These are phyloP conservation scores for Drosophila micromelanica DNA, from an alignment of 1,140 invertebrate species.

Conservation along the genomic window DNA sequence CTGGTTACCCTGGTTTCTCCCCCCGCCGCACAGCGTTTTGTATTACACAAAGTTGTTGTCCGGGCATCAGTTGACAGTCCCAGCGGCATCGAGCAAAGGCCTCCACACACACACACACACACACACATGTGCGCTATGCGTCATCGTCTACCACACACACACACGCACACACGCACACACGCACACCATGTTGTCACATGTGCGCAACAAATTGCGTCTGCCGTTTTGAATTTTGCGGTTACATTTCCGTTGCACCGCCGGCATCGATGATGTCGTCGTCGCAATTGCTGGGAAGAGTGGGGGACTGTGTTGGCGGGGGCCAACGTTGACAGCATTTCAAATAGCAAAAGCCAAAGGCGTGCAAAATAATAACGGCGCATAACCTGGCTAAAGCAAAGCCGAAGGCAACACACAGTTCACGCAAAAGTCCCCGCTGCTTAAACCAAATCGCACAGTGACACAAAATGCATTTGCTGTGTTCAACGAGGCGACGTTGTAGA, in stretches of 20 bases:
- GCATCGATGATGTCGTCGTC: constrained; percentile 26
- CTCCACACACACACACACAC: constrained; percentile 19
- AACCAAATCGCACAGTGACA: constrained; percentile 1
- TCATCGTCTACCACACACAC: constrained; percentile 31
- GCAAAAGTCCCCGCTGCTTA: constrained; percentile 15
- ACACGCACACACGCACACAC: constrained; percentile 25
- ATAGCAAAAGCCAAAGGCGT: constrained; percentile 50
- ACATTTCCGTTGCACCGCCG: constrained; percentile 74
- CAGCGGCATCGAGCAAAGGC: constrained; percentile 44
- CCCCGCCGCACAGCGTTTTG: constrained; percentile 46
- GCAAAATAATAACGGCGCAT: constrained; percentile 29
- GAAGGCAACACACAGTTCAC: constrained; percentile 7
- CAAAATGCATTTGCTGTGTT: neutral
- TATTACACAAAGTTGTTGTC: constrained; percentile 65
- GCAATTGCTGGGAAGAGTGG: too few species aligned
- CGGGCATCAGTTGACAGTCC: constrained; percentile 57
- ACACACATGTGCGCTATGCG: constrained; percentile 26
- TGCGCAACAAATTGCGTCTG: constrained; percentile 83
- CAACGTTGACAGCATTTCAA: constrained; percentile 77
- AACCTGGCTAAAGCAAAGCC: constrained; percentile 10
- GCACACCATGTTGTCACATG: constrained; percentile 53
- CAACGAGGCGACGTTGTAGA: too few species aligned
- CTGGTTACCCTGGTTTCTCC: neutral
- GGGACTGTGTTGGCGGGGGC: too few species aligned
- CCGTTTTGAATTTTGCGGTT: constrained; percentile 79